Conservation (phyloP, 2,888 invertebrate genomes). For the Clusia tigrina region DNA sequence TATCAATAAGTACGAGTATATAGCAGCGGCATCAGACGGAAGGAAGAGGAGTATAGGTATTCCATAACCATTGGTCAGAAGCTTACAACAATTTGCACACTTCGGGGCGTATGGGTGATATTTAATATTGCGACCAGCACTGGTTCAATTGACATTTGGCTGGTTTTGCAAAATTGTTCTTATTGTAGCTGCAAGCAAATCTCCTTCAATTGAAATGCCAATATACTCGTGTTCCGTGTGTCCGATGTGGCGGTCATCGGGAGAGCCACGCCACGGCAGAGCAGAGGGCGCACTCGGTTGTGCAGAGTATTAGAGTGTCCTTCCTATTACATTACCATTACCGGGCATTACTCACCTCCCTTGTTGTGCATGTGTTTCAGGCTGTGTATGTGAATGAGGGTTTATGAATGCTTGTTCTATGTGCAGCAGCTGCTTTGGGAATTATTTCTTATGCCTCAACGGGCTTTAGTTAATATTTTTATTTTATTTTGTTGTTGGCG, state of each 20-base stretch:
- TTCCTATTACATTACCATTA: neutral
- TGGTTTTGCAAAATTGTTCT: too few species aligned
- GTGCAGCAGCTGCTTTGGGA: neutral
- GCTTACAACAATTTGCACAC: too few species aligned
- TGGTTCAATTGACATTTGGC: too few species aligned
- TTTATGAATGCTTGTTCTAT: neutral
- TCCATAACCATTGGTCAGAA: too few species aligned
- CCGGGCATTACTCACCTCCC: neutral
- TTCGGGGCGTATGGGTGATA: too few species aligned
- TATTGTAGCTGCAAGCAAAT: slow-evolving; percentile 8
- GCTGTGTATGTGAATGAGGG: neutral
- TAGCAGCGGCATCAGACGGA: too few species aligned
- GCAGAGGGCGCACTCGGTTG: neutral
- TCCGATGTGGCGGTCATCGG: neutral
- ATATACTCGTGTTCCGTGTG: too few species aligned
- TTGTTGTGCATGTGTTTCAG: neutral
- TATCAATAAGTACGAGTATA: too few species aligned
- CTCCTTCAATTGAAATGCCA: slow-evolving; percentile 3
- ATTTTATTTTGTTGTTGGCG: neutral
- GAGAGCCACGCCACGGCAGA: neutral
- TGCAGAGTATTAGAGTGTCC: neutral
- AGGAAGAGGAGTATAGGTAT: too few species aligned
- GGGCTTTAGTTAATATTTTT: neutral
- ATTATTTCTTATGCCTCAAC: neutral
- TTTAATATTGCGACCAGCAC: too few species aligned